Base-by-base conservation (phyloP, 1,140 invertebrate species). In the Zaprionus camerounensis region DNA sequence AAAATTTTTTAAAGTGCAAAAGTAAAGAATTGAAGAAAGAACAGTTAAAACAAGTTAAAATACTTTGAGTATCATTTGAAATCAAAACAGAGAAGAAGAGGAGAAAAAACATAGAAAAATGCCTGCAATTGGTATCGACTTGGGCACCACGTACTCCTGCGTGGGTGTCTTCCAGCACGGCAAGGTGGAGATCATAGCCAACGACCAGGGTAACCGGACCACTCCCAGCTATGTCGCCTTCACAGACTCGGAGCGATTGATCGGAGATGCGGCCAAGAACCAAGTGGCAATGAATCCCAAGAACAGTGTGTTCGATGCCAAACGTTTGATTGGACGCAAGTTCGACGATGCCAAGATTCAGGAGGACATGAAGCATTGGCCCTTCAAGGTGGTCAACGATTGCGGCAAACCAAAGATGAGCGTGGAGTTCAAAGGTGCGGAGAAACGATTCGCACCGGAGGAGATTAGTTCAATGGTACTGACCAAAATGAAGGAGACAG, bases 171-270 rank as follows among this genome's bases (percentile, higher is more conserved):
- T 96, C 88, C 95, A 96, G 82, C 94, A 98, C 90, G 96, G 97
- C 36, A 96, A 97, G 91, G 97, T 98, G 7, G 97, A 98, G 91
- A 98, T 98, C 79, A 98, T 98, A 58, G 96, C 97, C 46, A 98
- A 98, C 82, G 97, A 98, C 81, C 97, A 98, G 93, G 98, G 98
- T 44, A 98, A 98, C 92, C 94, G 97, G 67, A 98, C 97, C 15
- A 98, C 97, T 17, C 97, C 97, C 3, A 96, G 96, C 63, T 98
- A 97, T 92, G 97, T 99, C 13, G 97, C 97, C 4, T 99, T 99
- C 93, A 98, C 96, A 2, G 97, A 98, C 56, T 96, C 96, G 0
- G 97, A 98, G 91, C 93, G 98, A 31, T 93, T 98, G 12, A 96
- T 98, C 70, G 97, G 98, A 20, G 97, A 98, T 92, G 94, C 96